Evolutionary conservation across 2,888 invertebrate species (phyloP), one percentile per base, ranked within the genome.

Genomic region (Cremastobaeus sp.): DNA sequence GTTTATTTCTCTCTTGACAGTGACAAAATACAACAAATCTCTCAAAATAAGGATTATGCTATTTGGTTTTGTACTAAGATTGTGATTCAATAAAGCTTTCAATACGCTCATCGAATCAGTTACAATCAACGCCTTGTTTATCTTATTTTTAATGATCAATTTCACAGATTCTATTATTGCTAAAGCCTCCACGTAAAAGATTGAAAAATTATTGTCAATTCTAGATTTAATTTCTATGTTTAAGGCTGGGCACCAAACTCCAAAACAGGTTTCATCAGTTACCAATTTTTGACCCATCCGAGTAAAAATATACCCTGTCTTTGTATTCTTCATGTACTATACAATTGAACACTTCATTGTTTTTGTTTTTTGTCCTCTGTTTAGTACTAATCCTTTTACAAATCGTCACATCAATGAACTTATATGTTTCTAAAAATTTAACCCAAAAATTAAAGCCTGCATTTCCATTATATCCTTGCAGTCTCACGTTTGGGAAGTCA

Each of bases 251-350:
- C 9, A 11, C 43, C 43, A 28, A 9, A 45, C 9, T 4, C n/a
- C 45, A 14, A 11, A 45, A 1, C 45, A 25, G 1, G 45, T 28
- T 45, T 8, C 9, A 8, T 1, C 4, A n/a, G n/a, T n/a, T n/a
- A n/a, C n/a, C n/a, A n/a, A n/a, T 28, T 9, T 45, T 45, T 2
- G 45, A 45, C 1, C 45, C 45, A n/a, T 45, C 45, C 14, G 45
- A 28, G n/a, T 28, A 45, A 12, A 45, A 15, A 4, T 11, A 9
- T 9, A 15, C 21, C 21, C 21, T 43, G 12, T 21, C 20, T 8
- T 3, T 3, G n/a, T 32, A 11, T 3, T 32, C 11, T 32, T 32
- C 3, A 6, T n/a, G 8, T 6, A 32, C 8, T 3, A 8, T n/a
- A 6, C 11, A n/a, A 32, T 32, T 9, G 11, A 32, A 32, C 11